phyloP scores from a whole-genome alignment of 2,888 invertebrate species.

The Julus scanicus region DNA sequence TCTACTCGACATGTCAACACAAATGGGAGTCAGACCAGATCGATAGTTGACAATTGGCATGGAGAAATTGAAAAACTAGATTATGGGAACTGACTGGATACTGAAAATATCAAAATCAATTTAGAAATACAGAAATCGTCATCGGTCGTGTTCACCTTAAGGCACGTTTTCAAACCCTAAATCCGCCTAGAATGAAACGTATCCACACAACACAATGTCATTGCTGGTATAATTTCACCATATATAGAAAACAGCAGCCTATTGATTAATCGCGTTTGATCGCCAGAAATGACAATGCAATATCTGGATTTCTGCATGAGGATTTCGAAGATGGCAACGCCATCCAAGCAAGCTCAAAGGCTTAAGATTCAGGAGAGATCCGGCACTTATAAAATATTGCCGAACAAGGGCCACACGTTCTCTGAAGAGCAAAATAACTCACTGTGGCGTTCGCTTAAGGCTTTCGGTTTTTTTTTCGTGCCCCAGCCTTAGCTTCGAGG shows the following conservation, averaged over 20 bases:
- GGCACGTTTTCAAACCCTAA: background rate
- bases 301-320: conserved; percentile 19
- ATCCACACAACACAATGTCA: background rate
- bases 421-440: conserved; percentile 11
- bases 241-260: background rate
- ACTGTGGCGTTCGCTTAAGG: background rate
- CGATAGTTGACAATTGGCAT: background rate
- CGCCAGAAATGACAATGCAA: conserved; percentile 11
- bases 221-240: background rate
- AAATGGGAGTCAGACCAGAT: background rate
- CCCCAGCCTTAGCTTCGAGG: background rate
- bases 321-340: background rate
- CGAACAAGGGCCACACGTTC: conserved; percentile 11
- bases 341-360: conserved; percentile 11
- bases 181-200: background rate
- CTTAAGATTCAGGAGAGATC: background rate
- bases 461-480: background rate
- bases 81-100: background rate
- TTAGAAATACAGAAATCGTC: background rate
- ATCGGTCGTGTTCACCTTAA: conserved; percentile 19
- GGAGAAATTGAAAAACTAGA: background rate
- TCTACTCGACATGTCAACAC: background rate
- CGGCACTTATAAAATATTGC: background rate
- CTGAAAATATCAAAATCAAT: conserved; percentile 3
- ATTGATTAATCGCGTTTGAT: conserved; percentile 11